phyloP scores from a whole-genome alignment of 2,888 invertebrate species.

The Fissipunctia ypsillon region DNA sequence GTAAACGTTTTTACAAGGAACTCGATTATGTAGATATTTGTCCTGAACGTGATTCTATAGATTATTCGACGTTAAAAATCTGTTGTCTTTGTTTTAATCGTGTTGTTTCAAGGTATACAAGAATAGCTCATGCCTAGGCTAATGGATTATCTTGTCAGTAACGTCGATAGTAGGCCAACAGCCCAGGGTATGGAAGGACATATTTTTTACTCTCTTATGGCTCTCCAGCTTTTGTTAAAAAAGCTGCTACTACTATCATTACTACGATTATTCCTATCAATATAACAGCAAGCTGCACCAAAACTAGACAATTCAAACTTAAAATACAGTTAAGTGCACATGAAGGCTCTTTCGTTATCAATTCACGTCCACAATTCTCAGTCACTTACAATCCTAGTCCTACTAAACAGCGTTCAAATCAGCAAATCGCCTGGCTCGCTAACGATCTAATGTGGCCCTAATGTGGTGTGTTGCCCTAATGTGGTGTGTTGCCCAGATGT shows the following conservation, averaged over 20 bases:
- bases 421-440: conserved; percentile 12
- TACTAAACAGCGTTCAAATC: conserved; percentile 3
- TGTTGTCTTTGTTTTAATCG: neutral
- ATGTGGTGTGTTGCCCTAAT: conserved; percentile 10
- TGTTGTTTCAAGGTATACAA: neutral
- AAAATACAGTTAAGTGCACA: neutral
- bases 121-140: conserved; percentile 9
- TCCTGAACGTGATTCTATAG: no score
- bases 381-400: neutral
- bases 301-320: neutral
- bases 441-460: conserved; percentile 31
- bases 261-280: neutral
- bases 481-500: conserved; percentile 6
- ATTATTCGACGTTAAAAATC: neutral
- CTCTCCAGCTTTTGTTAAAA: neutral
- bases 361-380: neutral
- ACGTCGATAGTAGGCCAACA: conserved; percentile 8
- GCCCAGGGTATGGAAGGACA: accelerated
- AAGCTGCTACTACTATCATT: neutral
- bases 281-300: neutral
- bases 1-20: no score
- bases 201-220: neutral
- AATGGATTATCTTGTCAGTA: conserved; percentile 17
- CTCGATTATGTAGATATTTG: no score
- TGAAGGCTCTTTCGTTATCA: neutral